Percentiles rank a stretch among this genome's conserved stretches.
Evolutionary conservation across 2,888 invertebrate species (phyloP).

Genomic region (Watsonalla binaria): DNA sequence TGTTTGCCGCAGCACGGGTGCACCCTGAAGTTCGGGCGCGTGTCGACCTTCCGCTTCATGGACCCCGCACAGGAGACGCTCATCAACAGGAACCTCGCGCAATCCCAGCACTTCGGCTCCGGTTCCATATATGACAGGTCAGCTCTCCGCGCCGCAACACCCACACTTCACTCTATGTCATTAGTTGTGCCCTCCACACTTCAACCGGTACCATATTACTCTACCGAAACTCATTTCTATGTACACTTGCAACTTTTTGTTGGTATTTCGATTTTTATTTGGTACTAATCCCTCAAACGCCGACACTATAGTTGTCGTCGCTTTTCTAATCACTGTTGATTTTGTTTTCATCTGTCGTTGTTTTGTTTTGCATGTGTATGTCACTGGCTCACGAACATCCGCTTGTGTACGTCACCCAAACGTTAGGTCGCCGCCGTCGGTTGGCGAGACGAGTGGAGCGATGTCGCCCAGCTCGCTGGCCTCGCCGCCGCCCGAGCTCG

Average conservation of each 20-base stretch:
- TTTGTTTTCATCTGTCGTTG: conserved; percentile 54
- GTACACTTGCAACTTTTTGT: conserved; percentile 39
- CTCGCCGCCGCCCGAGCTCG: conserved; percentile 51
- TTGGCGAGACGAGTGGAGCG: conserved; percentile 62
- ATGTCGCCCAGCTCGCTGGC: conserved; percentile 66
- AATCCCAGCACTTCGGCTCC: conserved; percentile 84
- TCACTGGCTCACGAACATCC: conserved; percentile 74
- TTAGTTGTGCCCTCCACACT: conserved; percentile 39
- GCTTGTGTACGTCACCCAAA: conserved; percentile 67
- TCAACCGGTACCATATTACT: conserved; percentile 18
- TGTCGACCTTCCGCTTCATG: conserved; percentile 91
- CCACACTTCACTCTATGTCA: conserved; percentile 32
- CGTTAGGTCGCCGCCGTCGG: conserved; percentile 72
- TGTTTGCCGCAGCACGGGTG: conserved; percentile 83
- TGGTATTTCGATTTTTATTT: conserved; percentile 26
- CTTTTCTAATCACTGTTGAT: conserved; percentile 53
- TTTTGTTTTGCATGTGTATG: conserved; percentile 74
- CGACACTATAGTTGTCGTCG: conserved; percentile 38
- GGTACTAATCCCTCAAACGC: conserved; percentile 31
- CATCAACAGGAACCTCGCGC: conserved; percentile 86
- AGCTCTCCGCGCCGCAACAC: conserved; percentile 26
- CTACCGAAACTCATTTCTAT: conserved; percentile 18
- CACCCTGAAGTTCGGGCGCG: conserved; percentile 90
- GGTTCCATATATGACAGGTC: conserved; percentile 91
- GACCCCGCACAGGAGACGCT: conserved; percentile 90